These are phyloP conservation scores for Psophia crepitans DNA, from an alignment of 2,113 vertebrate genomes.

Conservation along the genomic window DNA sequence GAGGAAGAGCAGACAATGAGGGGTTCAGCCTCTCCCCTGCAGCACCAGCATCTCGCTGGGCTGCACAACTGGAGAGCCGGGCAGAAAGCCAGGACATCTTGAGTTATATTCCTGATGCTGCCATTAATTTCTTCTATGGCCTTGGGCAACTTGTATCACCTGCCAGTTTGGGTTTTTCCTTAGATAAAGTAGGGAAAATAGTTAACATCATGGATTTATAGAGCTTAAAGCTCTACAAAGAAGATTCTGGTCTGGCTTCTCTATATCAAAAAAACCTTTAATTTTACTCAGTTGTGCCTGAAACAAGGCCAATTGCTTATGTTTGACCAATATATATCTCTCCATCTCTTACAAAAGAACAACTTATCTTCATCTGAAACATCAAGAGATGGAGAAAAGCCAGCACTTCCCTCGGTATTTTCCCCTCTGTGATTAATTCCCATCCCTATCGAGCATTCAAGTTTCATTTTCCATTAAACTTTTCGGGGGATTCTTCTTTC, in stretches of 20 bases:
- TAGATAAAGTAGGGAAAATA: slow-evolving; percentile 48
- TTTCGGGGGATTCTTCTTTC: slow-evolving; percentile 12
- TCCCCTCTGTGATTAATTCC: slow-evolving; percentile 53
- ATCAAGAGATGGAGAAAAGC: slow-evolving; percentile 65
- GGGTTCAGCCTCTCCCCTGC: background rate
- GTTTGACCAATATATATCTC: slow-evolving; percentile 60
- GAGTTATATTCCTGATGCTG: slow-evolving; percentile 54
- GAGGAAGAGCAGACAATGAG: background rate
- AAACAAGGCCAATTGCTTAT: slow-evolving; percentile 45
- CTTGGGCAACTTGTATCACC: slow-evolving; percentile 60
- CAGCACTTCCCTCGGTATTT: slow-evolving; percentile 54
- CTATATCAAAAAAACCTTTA: slow-evolving; percentile 42
- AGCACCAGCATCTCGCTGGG: background rate
- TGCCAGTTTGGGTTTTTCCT: slow-evolving; percentile 58
- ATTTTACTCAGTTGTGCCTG: slow-evolving; percentile 60
- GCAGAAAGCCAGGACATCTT: slow-evolving; percentile 43
- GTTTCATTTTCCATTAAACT: slow-evolving; percentile 48
- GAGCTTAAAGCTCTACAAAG: slow-evolving; percentile 49
- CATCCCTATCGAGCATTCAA: slow-evolving; percentile 45
- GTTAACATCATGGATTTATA: slow-evolving; percentile 45
- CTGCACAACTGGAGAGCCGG: background rate
- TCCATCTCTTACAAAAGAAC: slow-evolving; percentile 51
- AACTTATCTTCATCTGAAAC: slow-evolving; percentile 65
- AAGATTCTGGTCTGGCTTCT: slow-evolving; percentile 53
- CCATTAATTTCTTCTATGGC: slow-evolving; percentile 56